Percentiles rank a stretch among this genome's conserved stretches.
These are phyloP conservation scores for Ictidomys tridecemlineatus DNA, from an alignment of 2,113 vertebrate species.

Conservation along the genomic window DNA sequence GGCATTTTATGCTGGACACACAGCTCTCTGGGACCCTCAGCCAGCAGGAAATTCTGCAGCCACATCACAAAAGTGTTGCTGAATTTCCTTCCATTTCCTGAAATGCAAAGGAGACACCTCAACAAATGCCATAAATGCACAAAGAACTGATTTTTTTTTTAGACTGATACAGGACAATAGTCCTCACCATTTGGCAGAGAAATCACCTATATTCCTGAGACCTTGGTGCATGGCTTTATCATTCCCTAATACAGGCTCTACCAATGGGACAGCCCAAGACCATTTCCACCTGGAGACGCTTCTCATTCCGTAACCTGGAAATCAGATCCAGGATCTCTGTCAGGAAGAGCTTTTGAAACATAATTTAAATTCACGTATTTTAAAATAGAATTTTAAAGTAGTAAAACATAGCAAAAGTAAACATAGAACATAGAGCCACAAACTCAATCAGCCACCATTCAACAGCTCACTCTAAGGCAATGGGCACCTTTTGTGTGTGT, in stretches of 20 bases:
- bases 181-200: background rate
- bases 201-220: background rate
- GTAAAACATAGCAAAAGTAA: background rate
- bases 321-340: background rate
- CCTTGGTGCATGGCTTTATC: background rate
- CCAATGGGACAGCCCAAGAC: background rate
- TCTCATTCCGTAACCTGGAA: background rate
- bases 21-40: background rate
- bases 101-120: slow-evolving; percentile 33
- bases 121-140: background rate
- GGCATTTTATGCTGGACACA: slow-evolving; percentile 44
- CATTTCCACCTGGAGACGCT: background rate
- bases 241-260: background rate
- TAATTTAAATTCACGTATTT: slow-evolving; percentile 35
- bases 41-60: slow-evolving; percentile 33
- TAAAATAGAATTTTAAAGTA: slow-evolving; percentile 27
- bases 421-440: background rate
- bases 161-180: background rate
- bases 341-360: background rate
- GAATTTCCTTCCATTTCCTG: slow-evolving; percentile 51
- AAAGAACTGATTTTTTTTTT: slow-evolving; percentile 67
- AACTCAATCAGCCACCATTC: background rate
- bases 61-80: background rate
- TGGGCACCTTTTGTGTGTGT: rapidly evolving
- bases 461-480: background rate